Conservation (phyloP, 2,113 vertebrate genomes). For the Crotalus helleri region DNA sequence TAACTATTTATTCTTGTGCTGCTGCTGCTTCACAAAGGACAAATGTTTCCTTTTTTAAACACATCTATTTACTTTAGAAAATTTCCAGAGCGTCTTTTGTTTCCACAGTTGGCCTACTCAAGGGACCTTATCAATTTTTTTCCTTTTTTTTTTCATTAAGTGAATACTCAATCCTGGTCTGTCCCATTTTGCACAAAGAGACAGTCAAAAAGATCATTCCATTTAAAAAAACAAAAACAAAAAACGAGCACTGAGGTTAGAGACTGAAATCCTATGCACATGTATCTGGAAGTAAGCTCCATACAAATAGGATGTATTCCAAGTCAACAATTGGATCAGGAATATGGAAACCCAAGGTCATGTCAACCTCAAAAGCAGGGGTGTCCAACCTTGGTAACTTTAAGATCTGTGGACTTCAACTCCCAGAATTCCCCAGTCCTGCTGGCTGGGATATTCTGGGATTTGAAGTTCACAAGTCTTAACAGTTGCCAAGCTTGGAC, state of each 20-base stretch:
- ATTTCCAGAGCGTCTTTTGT: too few species aligned
- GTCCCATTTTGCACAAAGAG: background rate
- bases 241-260: background rate
- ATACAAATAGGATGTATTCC: background rate
- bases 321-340: background rate
- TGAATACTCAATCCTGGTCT: background rate
- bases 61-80: background rate
- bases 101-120: background rate
- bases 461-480: too few species aligned
- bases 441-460: background rate
- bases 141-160: background rate
- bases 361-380: background rate
- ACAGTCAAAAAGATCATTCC: background rate
- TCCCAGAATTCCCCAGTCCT: background rate
- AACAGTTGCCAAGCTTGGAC: too few species aligned
- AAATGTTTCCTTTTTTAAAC: background rate
- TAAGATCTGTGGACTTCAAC: background rate
- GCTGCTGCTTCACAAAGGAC: background rate
- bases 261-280: background rate
- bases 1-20: background rate
- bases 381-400: background rate
- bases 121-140: background rate
- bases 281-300: background rate
- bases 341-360: background rate
- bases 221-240: background rate